Evolutionary conservation across 2,888 invertebrate species (phyloP).

Genomic region (Sarcophaga caerulescens): DNA sequence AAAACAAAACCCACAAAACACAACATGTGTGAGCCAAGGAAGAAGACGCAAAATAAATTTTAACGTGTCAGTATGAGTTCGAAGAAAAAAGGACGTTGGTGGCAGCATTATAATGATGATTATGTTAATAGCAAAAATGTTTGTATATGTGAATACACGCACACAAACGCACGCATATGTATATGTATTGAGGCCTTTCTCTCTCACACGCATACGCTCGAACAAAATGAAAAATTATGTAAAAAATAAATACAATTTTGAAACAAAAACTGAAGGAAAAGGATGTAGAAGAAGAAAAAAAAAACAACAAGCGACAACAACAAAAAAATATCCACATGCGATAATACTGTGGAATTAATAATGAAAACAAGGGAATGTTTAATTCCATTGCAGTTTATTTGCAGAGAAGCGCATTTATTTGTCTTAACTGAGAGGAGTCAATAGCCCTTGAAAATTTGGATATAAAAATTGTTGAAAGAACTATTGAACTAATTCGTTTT

Average conservation of each 20-base stretch:
- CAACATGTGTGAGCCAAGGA: constrained; percentile 54
- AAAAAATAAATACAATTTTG: constrained; percentile 68
- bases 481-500: no score
- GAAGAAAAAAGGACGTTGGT: constrained; percentile 37
- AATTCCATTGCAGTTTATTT: no score
- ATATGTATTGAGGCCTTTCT: neutral
- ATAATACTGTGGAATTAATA: neutral
- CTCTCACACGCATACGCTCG: constrained; percentile 34
- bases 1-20: constrained; percentile 44
- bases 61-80: constrained; percentile 43
- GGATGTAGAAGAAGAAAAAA: constrained; percentile 57
- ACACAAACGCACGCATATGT: neutral
- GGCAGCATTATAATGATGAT: constrained; percentile 36
- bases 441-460: no score
- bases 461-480: no score
- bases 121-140: constrained; percentile 40
- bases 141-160: neutral
- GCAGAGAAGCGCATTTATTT: no score
- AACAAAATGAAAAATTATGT: constrained; percentile 69
- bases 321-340: neutral
- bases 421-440: no score
- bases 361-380: neutral
- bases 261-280: constrained; percentile 67
- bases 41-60: constrained; percentile 10
- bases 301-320: constrained; percentile 4